Conservation (phyloP, 2,888 invertebrate species). For the Autographa pulchrina region DNA sequence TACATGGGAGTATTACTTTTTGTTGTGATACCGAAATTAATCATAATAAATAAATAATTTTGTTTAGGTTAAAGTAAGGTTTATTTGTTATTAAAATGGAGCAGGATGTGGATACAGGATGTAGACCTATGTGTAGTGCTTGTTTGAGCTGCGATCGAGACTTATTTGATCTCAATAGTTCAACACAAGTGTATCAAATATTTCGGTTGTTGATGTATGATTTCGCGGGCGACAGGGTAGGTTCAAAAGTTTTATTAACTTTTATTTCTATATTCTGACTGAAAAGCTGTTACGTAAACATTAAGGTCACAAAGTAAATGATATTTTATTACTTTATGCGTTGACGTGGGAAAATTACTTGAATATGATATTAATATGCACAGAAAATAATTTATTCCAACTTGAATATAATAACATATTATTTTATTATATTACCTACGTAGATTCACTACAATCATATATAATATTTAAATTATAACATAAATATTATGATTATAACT, state of each 20-base stretch:
- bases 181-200: constrained; percentile 74
- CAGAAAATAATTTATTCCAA: too few species aligned
- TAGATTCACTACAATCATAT: too few species aligned
- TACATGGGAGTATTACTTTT: constrained; percentile 89
- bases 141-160: constrained; percentile 82
- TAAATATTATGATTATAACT: too few species aligned
- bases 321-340: background rate
- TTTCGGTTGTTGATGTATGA: constrained; percentile 83
- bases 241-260: constrained; percentile 60
- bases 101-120: constrained; percentile 79
- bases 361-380: too few species aligned
- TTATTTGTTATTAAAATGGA: constrained; percentile 75
- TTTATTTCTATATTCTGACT: background rate
- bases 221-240: constrained; percentile 82
- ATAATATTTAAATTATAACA: too few species aligned
- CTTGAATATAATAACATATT: too few species aligned
- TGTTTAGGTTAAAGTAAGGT: constrained; percentile 50
- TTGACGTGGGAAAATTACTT: background rate
- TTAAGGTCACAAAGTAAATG: constrained; percentile 30
- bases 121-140: constrained; percentile 76
- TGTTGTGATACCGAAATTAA: constrained; percentile 83
- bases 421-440: too few species aligned
- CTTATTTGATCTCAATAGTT: constrained; percentile 74
- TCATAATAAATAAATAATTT: constrained; percentile 68
- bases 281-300: constrained; percentile 54